Evolutionary conservation across 2,113 vertebrate genomes (phyloP), one percentile per base, ranked within the genome.

Genomic region (Sus scrofa): DNA sequence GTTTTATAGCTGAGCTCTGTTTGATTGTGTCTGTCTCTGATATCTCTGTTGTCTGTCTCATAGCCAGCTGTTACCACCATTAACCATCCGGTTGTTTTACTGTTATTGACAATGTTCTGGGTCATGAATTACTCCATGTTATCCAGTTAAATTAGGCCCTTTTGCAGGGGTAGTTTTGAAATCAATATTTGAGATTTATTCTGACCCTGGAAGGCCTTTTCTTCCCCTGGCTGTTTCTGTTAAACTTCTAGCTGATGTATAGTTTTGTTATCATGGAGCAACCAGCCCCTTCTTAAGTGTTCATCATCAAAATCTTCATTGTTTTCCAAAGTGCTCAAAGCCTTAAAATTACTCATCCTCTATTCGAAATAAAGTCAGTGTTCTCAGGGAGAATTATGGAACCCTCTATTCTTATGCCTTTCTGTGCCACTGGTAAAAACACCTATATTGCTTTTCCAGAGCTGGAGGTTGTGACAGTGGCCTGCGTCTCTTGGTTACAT

Each of bases 361-460:
- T 92, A 27, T 81, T 95, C 54, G 39, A 81, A 89, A 84, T 95
- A 85, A 71, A 91, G n/a, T 92, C 27, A 95, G 9, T 93, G 85
- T 5, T 74, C 44, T 68, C 37, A 2, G 22, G 56, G 27, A 91
- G 37, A 93, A 22, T 93, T 87, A n/a, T 39, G 9, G 32, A 95
- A 56, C 91, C n/a, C 3, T 86, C 3, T 86, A 37, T 91, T 83
- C 44, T 89, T 94, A 67, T 34, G 5, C 11, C 65, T 68, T 95
- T 63, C 54, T 85, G 44, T 62, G 4, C 12, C 62, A 7, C 58
- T 62, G 30, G 54, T 14, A 12, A 50, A 95, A 83, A 77, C 4
- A 22, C 73, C 12, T 62, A 7, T 12, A 74, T 20, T 15, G 65
- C 30, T 85, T 8, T 26, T 85, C 12, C 14, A 74, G 52, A 94